Evolutionary conservation across 2,888 invertebrate species (phyloP).

Genomic region (Tiliacea citrago): DNA sequence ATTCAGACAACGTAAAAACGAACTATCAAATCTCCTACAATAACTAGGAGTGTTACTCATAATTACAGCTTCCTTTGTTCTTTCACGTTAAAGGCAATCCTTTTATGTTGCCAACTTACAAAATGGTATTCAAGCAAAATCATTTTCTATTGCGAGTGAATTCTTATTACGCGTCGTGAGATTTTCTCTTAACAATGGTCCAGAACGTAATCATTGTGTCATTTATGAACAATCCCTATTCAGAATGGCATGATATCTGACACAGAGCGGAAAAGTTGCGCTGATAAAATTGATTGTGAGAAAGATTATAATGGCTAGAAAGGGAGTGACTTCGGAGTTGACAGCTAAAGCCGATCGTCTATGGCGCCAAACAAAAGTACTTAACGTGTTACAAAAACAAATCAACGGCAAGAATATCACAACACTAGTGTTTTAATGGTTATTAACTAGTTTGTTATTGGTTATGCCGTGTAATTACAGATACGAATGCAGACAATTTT

Average conservation of each 20-base stretch:
- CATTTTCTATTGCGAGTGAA: slow-evolving; percentile 64
- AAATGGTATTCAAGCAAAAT: slow-evolving; percentile 56
- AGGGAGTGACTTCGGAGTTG: background rate
- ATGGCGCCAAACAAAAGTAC: background rate
- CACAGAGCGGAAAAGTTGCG: slow-evolving; percentile 23
- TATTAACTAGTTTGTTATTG: too few relatives aligned
- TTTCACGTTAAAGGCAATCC: slow-evolving; percentile 37
- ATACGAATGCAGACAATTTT: too few relatives aligned
- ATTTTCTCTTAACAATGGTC: slow-evolving; percentile 65
- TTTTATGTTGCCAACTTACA: slow-evolving; percentile 47
- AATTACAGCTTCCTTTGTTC: slow-evolving; percentile 59
- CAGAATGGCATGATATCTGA: slow-evolving; percentile 57
- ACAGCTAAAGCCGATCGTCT: background rate
- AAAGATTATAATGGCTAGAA: background rate
- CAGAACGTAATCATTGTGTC: slow-evolving; percentile 72
- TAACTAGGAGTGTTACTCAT: slow-evolving; percentile 40
- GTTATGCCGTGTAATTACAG: too few relatives aligned
- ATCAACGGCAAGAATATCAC: too few relatives aligned
- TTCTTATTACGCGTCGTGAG: slow-evolving; percentile 65
- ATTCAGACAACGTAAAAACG: slow-evolving; percentile 12
- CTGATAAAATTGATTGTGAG: slow-evolving; percentile 10
- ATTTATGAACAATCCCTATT: slow-evolving; percentile 70
- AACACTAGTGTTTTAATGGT: too few relatives aligned
- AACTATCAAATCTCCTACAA: slow-evolving; percentile 33
- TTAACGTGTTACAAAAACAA: background rate